Base-by-base conservation (phyloP, 1,140 invertebrate species). In the Luehdorfia chinensis region DNA sequence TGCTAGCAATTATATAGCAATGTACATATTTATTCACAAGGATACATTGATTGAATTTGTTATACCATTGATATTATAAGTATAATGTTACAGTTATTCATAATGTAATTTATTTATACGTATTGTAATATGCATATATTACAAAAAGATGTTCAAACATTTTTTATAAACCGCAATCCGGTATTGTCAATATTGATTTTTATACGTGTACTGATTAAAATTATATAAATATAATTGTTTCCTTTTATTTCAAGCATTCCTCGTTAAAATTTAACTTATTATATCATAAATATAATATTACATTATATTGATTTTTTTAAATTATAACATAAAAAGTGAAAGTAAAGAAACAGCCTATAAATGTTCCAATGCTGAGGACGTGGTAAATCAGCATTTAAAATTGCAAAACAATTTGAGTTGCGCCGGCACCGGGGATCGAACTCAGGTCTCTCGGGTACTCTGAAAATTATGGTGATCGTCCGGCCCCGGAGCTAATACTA, bases 41-140 rank as follows among this genome's bases (percentile, higher is more conserved):
- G 36, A 27, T 41, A 41, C 37, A 28, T 28, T 41, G 41, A 61
- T 60, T 31, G 45, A 66, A 71, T 71, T 58, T 71, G 65, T 70
- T 59, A 70, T 70, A 55, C 64, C 62, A 75, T 70, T 75, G 66
- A 72, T 72, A 75, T 61, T 67, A 50, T 70, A 70, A 70, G 70
- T 53, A 57, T 57, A 62, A 55, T 55, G 36, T 57, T 59, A 55
- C 44, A 50, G 31, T 51, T 51, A 37, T 36, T 52, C 53, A 47
- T 58, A 52, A 46, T 48, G 25, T 58, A 62, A 59, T 59, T 66
- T 62, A 62, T 63, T 67, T 51, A 34, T 60, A 55, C 25, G 51
- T 45, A 48, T 41, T 37, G 47, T 53, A 53, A 50, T 62, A 45
- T 50, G 28, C 25, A 41, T 44, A 33, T 56, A 51, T 46, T 46